These are phyloP conservation scores for Drosophila lacicola DNA, from an alignment of 2,888 invertebrate genomes.

Conservation along the genomic window DNA sequence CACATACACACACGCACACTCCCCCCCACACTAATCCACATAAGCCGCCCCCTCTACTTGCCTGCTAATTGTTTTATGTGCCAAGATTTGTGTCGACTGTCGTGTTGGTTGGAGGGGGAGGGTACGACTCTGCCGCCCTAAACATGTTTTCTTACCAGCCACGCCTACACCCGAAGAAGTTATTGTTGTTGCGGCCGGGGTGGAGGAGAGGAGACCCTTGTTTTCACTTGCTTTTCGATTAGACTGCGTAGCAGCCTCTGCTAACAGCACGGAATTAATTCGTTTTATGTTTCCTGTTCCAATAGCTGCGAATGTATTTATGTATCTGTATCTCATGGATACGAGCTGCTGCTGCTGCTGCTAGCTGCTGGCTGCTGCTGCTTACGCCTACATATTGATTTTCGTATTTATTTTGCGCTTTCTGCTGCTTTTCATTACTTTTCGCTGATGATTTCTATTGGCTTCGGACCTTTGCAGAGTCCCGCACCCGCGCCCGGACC, in stretches of 20 bases:
- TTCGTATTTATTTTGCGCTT: slow-evolving; percentile 74
- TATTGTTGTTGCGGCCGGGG: slow-evolving; percentile 44
- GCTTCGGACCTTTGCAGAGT: slow-evolving; percentile 36
- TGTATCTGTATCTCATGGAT: slow-evolving; percentile 59
- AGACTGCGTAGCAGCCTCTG: slow-evolving; percentile 54
- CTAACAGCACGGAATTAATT: slow-evolving; percentile 75
- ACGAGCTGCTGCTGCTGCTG: slow-evolving; percentile 24
- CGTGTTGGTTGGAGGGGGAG: slow-evolving; percentile 32
- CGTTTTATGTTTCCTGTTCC: slow-evolving; percentile 77
- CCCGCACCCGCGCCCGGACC: slow-evolving; percentile 1
- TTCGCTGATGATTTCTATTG: slow-evolving; percentile 69
- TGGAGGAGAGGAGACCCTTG: slow-evolving; percentile 23
- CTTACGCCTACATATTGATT: slow-evolving; percentile 80
- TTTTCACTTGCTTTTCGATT: slow-evolving; percentile 80
- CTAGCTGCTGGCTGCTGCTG: slow-evolving; percentile 48
- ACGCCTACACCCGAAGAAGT: slow-evolving; percentile 60
- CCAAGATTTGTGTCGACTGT: slow-evolving; percentile 77
- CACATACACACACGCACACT: background rate
- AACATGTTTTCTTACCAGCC: slow-evolving; percentile 64
- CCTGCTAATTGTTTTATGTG: slow-evolving; percentile 79
- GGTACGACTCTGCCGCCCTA: slow-evolving; percentile 58
- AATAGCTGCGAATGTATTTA: slow-evolving; percentile 42
- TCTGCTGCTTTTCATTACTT: slow-evolving; percentile 72
- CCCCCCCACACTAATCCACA: slow-evolving; percentile 32
- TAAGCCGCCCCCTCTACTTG: slow-evolving; percentile 35